Conservation (phyloP, 2,797 vertebrate genomes). For the Malacoctenus gilli region DNA sequence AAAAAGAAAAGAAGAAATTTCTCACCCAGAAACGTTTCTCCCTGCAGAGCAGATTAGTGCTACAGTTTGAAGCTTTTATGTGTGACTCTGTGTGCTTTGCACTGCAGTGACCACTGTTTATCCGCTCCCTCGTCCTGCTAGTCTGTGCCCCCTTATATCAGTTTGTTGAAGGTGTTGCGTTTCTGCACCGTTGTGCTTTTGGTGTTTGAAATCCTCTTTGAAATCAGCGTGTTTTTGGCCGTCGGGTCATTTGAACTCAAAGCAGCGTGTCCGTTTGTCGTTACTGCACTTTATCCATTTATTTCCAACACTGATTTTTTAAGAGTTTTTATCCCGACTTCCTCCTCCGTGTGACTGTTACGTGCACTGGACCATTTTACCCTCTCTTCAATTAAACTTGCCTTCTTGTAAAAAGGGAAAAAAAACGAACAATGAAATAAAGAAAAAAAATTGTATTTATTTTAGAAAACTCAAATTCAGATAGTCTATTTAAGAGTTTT, state of each 20-base stretch:
- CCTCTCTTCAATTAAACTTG: slow-evolving; percentile 65
- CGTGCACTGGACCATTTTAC: slow-evolving; percentile 68
- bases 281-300: slow-evolving; percentile 73
- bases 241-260: slow-evolving; percentile 21
- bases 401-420: slow-evolving; percentile 63
- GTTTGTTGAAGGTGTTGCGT: slow-evolving; percentile 12
- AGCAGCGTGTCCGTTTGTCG: slow-evolving; percentile 39
- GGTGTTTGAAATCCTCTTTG: slow-evolving; percentile 16
- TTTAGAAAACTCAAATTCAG: slow-evolving; percentile 66
- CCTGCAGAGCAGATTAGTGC: slow-evolving; percentile 15
- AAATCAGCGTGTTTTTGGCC: slow-evolving; percentile 30
- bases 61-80: slow-evolving; percentile 30
- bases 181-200: slow-evolving; percentile 18
- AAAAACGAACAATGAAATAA: slow-evolving; percentile 20
- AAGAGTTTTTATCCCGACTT: slow-evolving; percentile 28
- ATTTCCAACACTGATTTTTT: slow-evolving; percentile 46
- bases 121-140: slow-evolving; percentile 20
- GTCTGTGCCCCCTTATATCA: slow-evolving; percentile 2
- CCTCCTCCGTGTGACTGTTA: slow-evolving; percentile 65
- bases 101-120: slow-evolving; percentile 32
- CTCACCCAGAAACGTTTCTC: slow-evolving; percentile 26
- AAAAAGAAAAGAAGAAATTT: slow-evolving; percentile 46
- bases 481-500: slow-evolving; percentile 65
- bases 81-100: slow-evolving; percentile 12
- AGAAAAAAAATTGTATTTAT: slow-evolving; percentile 55